Percentiles rank a stretch among this genome's conserved stretches.
phyloP scores from a whole-genome alignment of 2,113 vertebrate genomes.

The Mugil cephalus region DNA sequence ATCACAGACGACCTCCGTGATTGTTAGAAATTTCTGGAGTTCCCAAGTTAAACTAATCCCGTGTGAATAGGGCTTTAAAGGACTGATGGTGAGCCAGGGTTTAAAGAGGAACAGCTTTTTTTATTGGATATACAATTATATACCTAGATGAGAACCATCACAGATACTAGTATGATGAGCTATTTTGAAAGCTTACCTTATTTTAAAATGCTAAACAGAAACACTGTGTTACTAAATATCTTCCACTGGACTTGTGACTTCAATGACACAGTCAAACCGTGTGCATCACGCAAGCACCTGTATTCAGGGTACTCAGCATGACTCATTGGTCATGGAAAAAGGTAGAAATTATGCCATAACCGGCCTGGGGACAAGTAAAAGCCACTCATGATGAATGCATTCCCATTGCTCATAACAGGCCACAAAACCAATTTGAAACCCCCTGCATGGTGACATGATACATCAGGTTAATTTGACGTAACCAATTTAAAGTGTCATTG shows the following conservation, averaged over 20 bases:
- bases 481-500: slow-evolving; percentile 77
- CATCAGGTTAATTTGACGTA: slow-evolving; percentile 81
- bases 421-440: slow-evolving; percentile 74
- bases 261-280: neutral
- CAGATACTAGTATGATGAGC: no score
- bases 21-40: no score
- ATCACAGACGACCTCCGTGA: no score
- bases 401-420: slow-evolving; percentile 65
- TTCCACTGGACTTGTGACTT: neutral
- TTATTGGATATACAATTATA: no score
- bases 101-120: no score
- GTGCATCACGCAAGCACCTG: neutral
- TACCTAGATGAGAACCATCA: no score
- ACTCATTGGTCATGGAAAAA: neutral
- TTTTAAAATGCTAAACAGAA: neutral
- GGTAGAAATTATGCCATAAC: slow-evolving; percentile 13
- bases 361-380: slow-evolving; percentile 49
- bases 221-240: neutral
- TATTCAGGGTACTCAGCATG: neutral
- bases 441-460: slow-evolving; percentile 68
- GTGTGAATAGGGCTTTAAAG: no score
- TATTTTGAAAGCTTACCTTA: neutral
- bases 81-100: neutral
- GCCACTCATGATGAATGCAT: slow-evolving; percentile 53
- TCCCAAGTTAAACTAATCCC: no score